A percentile compares a stretch with the other conserved stretches of the same genome.
phyloP scores from a whole-genome alignment of 2,888 invertebrate genomes.

The Brachypterus glaber region DNA sequence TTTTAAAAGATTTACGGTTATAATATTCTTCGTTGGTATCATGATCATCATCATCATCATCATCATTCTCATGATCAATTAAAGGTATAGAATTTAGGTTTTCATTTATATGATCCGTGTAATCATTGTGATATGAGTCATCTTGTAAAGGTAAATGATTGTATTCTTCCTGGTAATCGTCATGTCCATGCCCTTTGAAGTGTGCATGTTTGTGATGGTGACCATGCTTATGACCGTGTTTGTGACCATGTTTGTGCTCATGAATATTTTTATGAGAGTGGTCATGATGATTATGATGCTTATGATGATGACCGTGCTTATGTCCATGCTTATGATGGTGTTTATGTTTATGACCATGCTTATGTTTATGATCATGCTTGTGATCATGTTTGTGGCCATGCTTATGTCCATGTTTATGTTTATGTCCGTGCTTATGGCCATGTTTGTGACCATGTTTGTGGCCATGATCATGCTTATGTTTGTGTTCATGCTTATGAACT shows the following conservation, averaged over 20 bases:
- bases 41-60: no score
- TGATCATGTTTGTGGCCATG: neutral
- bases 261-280: conserved; percentile 21
- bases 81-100: neutral
- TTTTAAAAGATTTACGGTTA: neutral
- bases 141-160: no score
- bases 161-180: neutral
- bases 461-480: neutral
- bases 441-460: neutral
- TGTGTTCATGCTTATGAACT: neutral
- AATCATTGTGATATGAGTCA: neutral
- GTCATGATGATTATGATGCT: conserved; percentile 5
- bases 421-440: neutral
- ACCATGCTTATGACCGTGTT: conserved; percentile 19
- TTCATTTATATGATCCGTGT: neutral
- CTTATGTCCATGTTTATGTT: neutral
- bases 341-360: neutral
- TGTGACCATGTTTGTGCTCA: conserved; percentile 20
- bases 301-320: neutral
- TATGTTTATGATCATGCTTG: neutral
- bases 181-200: conserved; percentile 9
- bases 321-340: neutral
- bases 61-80: no score
- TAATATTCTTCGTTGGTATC: no score
- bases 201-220: conserved; percentile 21